Conservation (phyloP, 2,888 invertebrate genomes). For the Pheosia tremula region DNA sequence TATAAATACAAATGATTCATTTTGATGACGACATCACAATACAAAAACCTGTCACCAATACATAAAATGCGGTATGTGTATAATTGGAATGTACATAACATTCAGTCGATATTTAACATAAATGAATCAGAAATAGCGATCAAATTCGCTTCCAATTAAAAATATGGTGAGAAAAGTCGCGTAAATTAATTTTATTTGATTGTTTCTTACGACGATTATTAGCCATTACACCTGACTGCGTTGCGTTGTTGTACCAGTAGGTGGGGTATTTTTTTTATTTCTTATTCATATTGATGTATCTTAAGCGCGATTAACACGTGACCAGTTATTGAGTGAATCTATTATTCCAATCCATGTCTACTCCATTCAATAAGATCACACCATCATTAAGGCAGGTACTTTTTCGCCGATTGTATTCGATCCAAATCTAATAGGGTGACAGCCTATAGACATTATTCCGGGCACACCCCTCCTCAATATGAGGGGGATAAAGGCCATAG, state of each 20-base stretch:
- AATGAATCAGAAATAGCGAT: conserved; percentile 15
- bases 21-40: conserved; percentile 38
- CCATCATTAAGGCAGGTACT: too few relatives aligned
- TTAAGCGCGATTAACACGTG: too few relatives aligned
- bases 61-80: conserved; percentile 9
- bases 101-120: conserved; percentile 32
- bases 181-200: background rate
- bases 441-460: too few relatives aligned
- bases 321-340: too few relatives aligned
- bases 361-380: too few relatives aligned
- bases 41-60: conserved; percentile 19
- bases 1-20: too few relatives aligned
- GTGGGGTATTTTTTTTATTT: conserved; percentile 44
- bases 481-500: too few relatives aligned
- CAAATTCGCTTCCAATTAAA: conserved; percentile 7
- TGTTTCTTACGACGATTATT: background rate
- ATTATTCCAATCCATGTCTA: too few relatives aligned
- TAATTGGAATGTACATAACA: conserved; percentile 40
- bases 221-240: conserved; percentile 6
- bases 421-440: too few relatives aligned
- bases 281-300: conserved; percentile 6
- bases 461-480: too few relatives aligned
- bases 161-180: background rate
- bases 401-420: too few relatives aligned
- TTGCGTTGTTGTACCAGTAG: conserved; percentile 47